Conservation (phyloP, 1,140 invertebrate species). For the Orussus abietinus region DNA sequence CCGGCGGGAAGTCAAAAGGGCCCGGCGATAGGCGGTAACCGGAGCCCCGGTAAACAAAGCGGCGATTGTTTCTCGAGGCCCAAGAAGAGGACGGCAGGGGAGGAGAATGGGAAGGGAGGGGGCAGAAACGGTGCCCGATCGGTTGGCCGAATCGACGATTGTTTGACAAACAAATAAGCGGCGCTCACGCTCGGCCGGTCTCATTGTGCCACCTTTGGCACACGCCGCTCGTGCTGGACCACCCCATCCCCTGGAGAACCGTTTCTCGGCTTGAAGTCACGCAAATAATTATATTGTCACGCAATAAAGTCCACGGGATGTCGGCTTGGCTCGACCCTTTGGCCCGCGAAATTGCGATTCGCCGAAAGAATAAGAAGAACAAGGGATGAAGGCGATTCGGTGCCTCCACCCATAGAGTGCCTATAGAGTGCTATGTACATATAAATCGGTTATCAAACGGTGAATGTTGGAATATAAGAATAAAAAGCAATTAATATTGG, state of each 20-base stretch:
- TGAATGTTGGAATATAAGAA: no score
- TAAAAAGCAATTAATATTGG: no score
- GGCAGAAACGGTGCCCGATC: slow-evolving; percentile 19
- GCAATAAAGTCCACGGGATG: slow-evolving; percentile 33
- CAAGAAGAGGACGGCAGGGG: slow-evolving; percentile 13
- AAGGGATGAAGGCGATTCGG: no score
- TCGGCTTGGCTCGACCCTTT: no score
- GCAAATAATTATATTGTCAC: slow-evolving; percentile 46
- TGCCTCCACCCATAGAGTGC: no score
- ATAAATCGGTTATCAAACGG: no score
- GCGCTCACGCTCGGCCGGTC: slow-evolving; percentile 11
- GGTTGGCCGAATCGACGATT: slow-evolving; percentile 21
- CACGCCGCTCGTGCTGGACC: no score
- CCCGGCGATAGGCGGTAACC: background rate
- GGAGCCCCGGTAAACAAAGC: background rate
- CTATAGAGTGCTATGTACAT: background rate
- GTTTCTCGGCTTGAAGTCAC: no score
- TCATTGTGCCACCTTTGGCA: slow-evolving; percentile 12
- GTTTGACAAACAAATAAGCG: slow-evolving; percentile 31
- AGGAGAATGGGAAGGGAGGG: slow-evolving; percentile 8
- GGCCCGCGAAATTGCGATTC: no score
- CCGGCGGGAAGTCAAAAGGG: background rate
- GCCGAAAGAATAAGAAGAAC: no score
- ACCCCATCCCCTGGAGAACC: no score
- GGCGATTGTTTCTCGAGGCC: slow-evolving; percentile 24